Base-by-base conservation (phyloP, 2,113 vertebrate genomes). In the Hippoglossus stenolepis region DNA sequence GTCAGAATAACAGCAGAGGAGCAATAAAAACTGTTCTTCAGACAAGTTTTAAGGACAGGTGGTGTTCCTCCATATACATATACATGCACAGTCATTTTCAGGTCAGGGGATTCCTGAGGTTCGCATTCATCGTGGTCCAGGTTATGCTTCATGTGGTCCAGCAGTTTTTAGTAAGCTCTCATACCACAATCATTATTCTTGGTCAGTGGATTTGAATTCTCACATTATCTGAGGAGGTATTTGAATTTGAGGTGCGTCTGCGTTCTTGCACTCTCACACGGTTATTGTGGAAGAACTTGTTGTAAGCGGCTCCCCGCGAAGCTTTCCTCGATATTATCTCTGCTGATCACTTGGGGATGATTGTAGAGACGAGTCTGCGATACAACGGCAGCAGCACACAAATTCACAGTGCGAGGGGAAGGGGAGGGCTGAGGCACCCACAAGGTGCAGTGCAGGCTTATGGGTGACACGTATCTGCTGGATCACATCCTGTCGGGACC, bases 301-400 rank as follows among this genome's bases (percentile, higher is more conserved):
- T 82, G 81, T 89, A 76, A 65, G 75, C 12, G 65, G 21, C 13
- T 15, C 84, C 79, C 83, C 80, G 80, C 69, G 3, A 79, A 67
- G 81, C 76, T 47, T 64, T 61, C 69, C 53, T 53, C 17, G 66
- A 80, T 90, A 60, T 73, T 86, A 79, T 88, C 85, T 69, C 71
- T 62, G 75, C 49, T 80, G 81, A 91, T 89, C 73, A 84, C 85
- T 68, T 47, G 72, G 80, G 66, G 85, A 84, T 85, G 87, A 88
- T 91, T 84, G 70, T 54, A 77, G 82, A 84, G 75, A 66, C 62
- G 23, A 31, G 65, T n/a, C 58, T 24, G 62, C 31, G 57, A 73
- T 66, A 82, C 59, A 5, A 81, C 14, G 0, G 40, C 13, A 72
- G 56, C 6, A 51, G 73, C 83, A 78, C 79, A 81, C 72, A 78